Evolutionary conservation across 2,797 vertebrate genomes (phyloP).

Genomic region (Lepilemur ruficaudatus): DNA sequence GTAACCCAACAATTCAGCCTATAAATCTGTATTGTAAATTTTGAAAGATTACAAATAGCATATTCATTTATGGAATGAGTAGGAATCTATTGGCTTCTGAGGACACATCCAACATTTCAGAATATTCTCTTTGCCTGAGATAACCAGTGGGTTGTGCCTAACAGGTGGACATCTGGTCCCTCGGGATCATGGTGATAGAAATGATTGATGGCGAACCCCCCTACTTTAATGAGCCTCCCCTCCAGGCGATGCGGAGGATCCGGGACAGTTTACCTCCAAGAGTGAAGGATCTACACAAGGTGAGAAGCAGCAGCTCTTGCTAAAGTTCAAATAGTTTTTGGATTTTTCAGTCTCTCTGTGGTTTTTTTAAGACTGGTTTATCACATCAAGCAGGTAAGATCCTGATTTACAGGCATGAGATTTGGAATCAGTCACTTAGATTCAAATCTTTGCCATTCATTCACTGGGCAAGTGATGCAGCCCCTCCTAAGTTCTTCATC

Average conservation of each 20-base stretch:
- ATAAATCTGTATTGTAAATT: not conserved
- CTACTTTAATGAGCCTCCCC: constrained; percentile 98
- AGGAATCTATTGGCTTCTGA: not conserved
- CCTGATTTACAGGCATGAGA: not conserved
- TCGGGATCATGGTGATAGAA: constrained; percentile 99
- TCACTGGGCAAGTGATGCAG: not conserved
- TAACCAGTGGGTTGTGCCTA: constrained; percentile 46
- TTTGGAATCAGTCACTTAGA: not conserved
- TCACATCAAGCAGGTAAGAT: not conserved
- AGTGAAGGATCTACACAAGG: constrained; percentile 97
- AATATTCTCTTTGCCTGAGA: not conserved
- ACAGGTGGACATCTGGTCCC: constrained; percentile 99
- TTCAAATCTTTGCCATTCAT: not conserved
- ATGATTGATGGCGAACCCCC: constrained; percentile 99
- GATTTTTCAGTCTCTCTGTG: not conserved
- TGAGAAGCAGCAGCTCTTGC: constrained; percentile 58
- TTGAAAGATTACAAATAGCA: not conserved
- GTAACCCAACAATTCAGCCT: not conserved
- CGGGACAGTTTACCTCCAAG: constrained; percentile 97
- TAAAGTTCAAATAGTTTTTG: not conserved
- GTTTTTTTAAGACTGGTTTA: not conserved
- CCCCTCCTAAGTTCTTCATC: not conserved
- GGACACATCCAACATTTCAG: not conserved
- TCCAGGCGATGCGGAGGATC: constrained; percentile 99
- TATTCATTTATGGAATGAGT: not conserved